Base-by-base conservation (phyloP, 2,113 vertebrate genomes). In the Nothocercus julius region DNA sequence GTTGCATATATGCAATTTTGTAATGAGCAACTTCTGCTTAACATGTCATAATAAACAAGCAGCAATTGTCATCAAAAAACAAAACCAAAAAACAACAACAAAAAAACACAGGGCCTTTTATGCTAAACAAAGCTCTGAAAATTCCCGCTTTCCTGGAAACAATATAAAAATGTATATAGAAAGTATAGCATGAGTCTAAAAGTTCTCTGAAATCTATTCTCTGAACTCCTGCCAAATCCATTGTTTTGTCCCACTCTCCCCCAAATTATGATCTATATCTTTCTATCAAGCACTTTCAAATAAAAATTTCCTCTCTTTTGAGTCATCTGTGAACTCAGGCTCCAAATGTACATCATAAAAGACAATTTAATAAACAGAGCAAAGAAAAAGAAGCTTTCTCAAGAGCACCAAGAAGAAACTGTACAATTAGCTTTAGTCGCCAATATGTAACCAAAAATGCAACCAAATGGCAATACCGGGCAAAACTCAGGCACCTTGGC, bases 261-360 rank as follows among this genome's bases (percentile, higher is more conserved):
- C 21, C n/a, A 74, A 92, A 88, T 70, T 70, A 93, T 54, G 44
- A 86, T 83, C 30, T 75, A 2, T 15, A 85, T 79, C 34, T 82
- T 93, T 83, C 73, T 56, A 53, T 54, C 83, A 89, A 34, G 20
- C 34, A n/a, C 74, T 86, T 92, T 91, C 68, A 91, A 90, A 90
- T 32, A 13, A 62, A 34, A 42, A 94, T 81, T 96, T 87, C 68
- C 51, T 91, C 64, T 58, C 22, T 64, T 44, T 30, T 67, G 82
- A 90, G 68, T 49, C 82, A 63, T 83, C 73, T 78, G 42, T 53
- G 82, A 91, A 85, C 64, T 78, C 64, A 70, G 81, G 56, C 38
- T 82, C 85, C 25, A 68, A 95, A 83, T 30, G 32, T 12, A 61
- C 22, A 22, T 78, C 72, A 81, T 70, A 85, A 92, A 94, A 64